phyloP scores from a whole-genome alignment of 2,113 vertebrate species.

The Coryphaenoides rupestris region DNA sequence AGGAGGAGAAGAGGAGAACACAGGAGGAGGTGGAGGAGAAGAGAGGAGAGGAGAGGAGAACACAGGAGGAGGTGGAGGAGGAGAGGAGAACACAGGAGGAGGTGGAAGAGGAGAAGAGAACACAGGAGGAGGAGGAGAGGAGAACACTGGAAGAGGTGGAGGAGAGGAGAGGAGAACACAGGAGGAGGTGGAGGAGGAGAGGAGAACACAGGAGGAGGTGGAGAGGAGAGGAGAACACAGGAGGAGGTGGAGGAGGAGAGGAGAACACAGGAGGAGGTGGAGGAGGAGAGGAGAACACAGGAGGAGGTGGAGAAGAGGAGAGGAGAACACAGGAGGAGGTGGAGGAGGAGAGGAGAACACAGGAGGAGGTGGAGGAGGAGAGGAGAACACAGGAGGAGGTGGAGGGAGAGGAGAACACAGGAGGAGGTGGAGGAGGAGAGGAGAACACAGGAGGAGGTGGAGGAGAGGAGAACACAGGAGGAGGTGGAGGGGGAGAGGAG shows the following conservation, averaged over 20 bases:
- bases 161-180: neutral
- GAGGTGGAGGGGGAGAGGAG: neutral
- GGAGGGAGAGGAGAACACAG: constrained; percentile 12
- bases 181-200: constrained; percentile 1
- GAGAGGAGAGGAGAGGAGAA: too few species aligned
- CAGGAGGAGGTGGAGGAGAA: constrained; percentile 2
- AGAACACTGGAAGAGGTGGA: constrained; percentile 11
- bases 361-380: constrained; percentile 1
- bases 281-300: neutral
- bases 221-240: neutral
- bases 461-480: constrained; percentile 15
- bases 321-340: constrained; percentile 12
- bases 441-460: neutral
- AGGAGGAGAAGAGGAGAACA: neutral
- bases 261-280: constrained; percentile 13
- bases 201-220: constrained; percentile 13
- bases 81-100: neutral
- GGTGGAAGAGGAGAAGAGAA: constrained; percentile 9
- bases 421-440: constrained; percentile 3
- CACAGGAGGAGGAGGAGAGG: too few species aligned
- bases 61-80: constrained; percentile 6
- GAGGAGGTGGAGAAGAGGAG: neutral
- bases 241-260: constrained; percentile 1
- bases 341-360: neutral
- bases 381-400: too few species aligned